Evolutionary conservation across 2,888 invertebrate species (phyloP).

Genomic region (Andrena bicolor): DNA sequence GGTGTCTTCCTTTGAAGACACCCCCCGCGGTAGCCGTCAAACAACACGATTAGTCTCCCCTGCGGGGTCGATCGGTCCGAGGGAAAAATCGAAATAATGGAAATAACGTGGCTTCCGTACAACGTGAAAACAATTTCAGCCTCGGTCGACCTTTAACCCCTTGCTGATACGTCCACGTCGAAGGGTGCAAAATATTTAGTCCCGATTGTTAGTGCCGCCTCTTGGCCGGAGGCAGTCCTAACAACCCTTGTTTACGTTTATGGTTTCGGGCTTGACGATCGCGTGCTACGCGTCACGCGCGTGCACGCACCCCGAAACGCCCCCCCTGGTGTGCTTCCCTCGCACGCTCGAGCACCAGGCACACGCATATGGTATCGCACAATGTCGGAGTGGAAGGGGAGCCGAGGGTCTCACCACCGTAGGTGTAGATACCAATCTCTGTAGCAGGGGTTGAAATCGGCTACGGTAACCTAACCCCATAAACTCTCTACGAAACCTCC

Average conservation of each 20-base stretch:
- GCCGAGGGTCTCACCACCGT: conserved; percentile 67
- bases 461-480: conserved; percentile 79
- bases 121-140: conserved; percentile 50
- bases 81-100: no score
- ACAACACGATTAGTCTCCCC: no score
- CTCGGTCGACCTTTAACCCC: conserved; percentile 26
- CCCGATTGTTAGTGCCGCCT: conserved; percentile 80
- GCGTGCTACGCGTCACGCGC: conserved; percentile 70
- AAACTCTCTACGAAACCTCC: conserved; percentile 73
- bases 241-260: conserved; percentile 84
- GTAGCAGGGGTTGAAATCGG: conserved; percentile 78
- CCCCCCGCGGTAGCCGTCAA: no score
- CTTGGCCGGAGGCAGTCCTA: conserved; percentile 78
- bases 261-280: conserved; percentile 82
- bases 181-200: conserved; percentile 82
- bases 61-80: no score
- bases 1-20: not conserved
- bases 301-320: conserved; percentile 21
- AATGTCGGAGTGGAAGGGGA: conserved; percentile 23
- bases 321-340: not conserved
- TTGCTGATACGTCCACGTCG: conserved; percentile 47
- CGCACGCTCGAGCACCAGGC: not conserved
- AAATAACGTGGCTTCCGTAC: not conserved
- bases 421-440: conserved; percentile 81
- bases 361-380: conserved; percentile 41